phyloP scores from a whole-genome alignment of 2,113 vertebrate genomes.

The Isurus oxyrinchus region DNA sequence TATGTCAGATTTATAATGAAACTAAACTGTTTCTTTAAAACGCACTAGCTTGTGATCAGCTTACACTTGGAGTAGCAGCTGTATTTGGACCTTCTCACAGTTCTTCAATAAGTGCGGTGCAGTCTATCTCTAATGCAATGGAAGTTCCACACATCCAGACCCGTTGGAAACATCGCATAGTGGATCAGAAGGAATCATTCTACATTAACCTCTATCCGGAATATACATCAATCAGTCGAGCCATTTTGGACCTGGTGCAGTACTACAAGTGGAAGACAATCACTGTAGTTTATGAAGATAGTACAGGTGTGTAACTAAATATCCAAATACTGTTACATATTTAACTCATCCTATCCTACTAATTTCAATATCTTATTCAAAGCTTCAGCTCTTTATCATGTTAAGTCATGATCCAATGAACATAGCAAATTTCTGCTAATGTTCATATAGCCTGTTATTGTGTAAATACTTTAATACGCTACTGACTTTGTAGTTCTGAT shows the following conservation, averaged over 20 bases:
- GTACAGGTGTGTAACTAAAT: constrained; percentile 68
- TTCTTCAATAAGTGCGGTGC: constrained; percentile 89
- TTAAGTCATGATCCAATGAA: not conserved
- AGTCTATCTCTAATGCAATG: constrained; percentile 94
- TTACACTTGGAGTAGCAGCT: constrained; percentile 87
- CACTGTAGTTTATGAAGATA: constrained; percentile 94
- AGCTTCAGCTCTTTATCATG: not conserved
- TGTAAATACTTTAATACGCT: not conserved
- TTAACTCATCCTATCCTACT: not conserved
- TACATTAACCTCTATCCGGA: constrained; percentile 95
- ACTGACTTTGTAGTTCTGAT: not conserved
- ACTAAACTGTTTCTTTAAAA: constrained; percentile 31
- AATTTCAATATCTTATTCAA: not conserved
- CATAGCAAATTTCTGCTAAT: not conserved
- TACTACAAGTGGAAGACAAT: constrained; percentile 90
- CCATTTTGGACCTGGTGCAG: constrained; percentile 85
- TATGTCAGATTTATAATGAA: not conserved
- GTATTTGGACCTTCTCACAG: constrained; percentile 91
- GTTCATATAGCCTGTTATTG: not conserved
- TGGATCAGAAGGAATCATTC: constrained; percentile 87
- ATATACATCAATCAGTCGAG: constrained; percentile 84
- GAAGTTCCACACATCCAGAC: constrained; percentile 98
- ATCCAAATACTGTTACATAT: not conserved
- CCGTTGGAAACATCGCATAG: constrained; percentile 87
- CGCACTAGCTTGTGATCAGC: constrained; percentile 82